phyloP scores from a whole-genome alignment of 92 coral and sea anemone genomes.

The Porites rus region DNA sequence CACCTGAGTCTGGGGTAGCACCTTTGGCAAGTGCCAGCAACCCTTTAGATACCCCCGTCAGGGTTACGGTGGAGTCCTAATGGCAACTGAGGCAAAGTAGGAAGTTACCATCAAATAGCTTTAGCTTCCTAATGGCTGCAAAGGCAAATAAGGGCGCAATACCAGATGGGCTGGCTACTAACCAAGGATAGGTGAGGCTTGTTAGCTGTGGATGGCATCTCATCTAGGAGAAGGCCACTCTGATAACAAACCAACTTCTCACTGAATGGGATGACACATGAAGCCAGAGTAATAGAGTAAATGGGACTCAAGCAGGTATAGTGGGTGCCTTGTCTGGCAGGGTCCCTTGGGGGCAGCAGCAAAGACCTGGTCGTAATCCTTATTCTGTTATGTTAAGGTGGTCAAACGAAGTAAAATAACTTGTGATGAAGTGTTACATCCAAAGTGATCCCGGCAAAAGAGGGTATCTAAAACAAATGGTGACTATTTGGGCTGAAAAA shows the following conservation, averaged over 20 bases:
- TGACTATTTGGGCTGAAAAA: conserved; percentile 24
- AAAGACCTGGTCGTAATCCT: conserved; percentile 53
- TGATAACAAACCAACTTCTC: conserved; percentile 30
- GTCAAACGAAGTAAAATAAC: conserved; percentile 43
- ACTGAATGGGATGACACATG: conserved; percentile 8
- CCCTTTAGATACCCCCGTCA: too few relatives aligned
- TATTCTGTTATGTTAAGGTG: conserved; percentile 39
- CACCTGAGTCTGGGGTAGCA: too few relatives aligned
- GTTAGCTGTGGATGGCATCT: not conserved
- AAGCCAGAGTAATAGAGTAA: conserved; percentile 18
- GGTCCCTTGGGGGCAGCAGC: not conserved
- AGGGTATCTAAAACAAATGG: conserved; percentile 53
- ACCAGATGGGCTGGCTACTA: not conserved
- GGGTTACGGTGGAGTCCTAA: too few relatives aligned
- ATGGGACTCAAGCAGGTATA: conserved; percentile 25
- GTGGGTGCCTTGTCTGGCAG: conserved; percentile 50
- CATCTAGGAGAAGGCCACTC: not conserved
- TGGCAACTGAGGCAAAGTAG: too few relatives aligned
- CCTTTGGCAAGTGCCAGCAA: too few relatives aligned
- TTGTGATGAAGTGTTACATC: conserved; percentile 57
- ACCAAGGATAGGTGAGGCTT: not conserved
- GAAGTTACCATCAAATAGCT: too few relatives aligned
- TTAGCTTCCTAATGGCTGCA: too few relatives aligned
- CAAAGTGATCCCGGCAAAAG: conserved; percentile 51
- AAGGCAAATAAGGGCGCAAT: too few relatives aligned